A percentile compares a stretch with the other conserved stretches of the same genome.
Evolutionary conservation across 2,113 vertebrate species (phyloP).

Genomic region (Heterocephalus glaber): DNA sequence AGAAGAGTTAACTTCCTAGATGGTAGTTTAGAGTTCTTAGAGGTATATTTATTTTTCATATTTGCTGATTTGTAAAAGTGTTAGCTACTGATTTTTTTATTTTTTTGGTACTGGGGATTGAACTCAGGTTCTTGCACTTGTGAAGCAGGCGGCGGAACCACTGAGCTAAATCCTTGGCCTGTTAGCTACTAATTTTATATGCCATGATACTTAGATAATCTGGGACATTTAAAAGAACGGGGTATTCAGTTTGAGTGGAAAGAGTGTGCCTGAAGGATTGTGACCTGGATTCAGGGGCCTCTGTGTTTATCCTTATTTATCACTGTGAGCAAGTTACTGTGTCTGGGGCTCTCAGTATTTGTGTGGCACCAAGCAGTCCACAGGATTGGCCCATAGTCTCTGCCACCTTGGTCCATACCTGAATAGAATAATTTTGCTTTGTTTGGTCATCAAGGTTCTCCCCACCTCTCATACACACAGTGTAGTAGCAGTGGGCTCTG

Average conservation of each 20-base stretch:
- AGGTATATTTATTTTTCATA: slow-evolving; percentile 59
- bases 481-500: not conserved
- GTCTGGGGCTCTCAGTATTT: not conserved
- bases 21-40: slow-evolving; percentile 11
- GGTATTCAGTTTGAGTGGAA: not conserved
- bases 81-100: slow-evolving; percentile 39
- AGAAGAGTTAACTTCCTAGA: slow-evolving; percentile 30
- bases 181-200: slow-evolving; percentile 20
- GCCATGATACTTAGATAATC: not conserved
- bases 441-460: not conserved
- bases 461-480: not conserved
- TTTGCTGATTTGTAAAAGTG: slow-evolving; percentile 51
- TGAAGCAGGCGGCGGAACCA: too few species aligned
- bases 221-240: slow-evolving; percentile 26
- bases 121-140: too few species aligned
- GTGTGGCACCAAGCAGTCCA: not conserved
- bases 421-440: not conserved
- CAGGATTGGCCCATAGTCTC: too few species aligned
- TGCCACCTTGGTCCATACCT: not conserved
- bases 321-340: not conserved
- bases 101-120: too few species aligned
- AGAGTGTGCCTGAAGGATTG: not conserved
- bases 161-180: too few species aligned
- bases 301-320: not conserved
- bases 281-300: not conserved